A percentile compares a stretch with the other conserved stretches of the same genome.
Evolutionary conservation across 2,113 vertebrate genomes (phyloP).

Genomic region (Bufo bufo): DNA sequence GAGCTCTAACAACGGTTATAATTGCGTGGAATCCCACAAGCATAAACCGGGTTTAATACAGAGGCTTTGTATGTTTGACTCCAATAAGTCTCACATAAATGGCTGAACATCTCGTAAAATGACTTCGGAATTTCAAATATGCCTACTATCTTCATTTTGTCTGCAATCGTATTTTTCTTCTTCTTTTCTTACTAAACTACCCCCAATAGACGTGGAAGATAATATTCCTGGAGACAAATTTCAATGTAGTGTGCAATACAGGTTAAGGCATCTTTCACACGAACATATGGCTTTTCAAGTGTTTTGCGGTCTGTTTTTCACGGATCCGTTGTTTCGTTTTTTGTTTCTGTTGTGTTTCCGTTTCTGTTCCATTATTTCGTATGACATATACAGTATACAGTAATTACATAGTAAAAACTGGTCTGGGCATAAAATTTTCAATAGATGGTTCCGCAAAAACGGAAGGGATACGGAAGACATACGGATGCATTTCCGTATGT

Average conservation of each 20-base stretch:
- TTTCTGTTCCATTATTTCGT: too few relatives aligned
- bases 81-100: conserved; percentile 25
- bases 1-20: conserved; percentile 5
- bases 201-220: neutral
- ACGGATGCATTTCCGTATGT: too few relatives aligned
- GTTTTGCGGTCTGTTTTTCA: too few relatives aligned
- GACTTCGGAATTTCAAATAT: conserved; percentile 24
- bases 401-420: too few relatives aligned
- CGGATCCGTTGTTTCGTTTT: too few relatives aligned
- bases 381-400: too few relatives aligned
- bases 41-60: neutral
- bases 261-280: neutral
- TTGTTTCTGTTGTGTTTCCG: too few relatives aligned
- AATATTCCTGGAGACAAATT: neutral
- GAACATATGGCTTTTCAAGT: too few relatives aligned
- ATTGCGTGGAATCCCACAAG: conserved; percentile 24
- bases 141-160: neutral
- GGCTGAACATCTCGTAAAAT: conserved; percentile 20
- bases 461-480: too few relatives aligned
- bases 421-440: too few relatives aligned
- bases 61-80: conserved; percentile 27
- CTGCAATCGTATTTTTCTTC: neutral
- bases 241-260: neutral
- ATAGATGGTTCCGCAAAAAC: too few relatives aligned
- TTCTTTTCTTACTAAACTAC: neutral